These are phyloP conservation scores for Carduelis carduelis DNA, from an alignment of 2,797 vertebrate species.

Conservation along the genomic window DNA sequence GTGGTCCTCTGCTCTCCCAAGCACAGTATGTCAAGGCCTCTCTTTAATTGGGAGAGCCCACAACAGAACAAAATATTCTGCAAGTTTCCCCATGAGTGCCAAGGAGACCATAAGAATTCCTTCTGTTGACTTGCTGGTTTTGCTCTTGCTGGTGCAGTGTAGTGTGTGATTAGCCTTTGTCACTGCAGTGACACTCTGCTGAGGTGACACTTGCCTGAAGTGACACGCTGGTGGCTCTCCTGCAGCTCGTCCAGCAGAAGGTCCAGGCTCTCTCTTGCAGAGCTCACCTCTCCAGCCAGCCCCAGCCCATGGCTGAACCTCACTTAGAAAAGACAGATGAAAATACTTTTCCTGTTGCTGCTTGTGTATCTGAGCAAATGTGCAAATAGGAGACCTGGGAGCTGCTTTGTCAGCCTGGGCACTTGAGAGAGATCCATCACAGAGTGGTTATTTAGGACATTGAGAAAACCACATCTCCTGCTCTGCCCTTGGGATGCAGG, in stretches of 20 bases:
- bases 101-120: background rate
- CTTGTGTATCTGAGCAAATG: background rate
- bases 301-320: fast-evolving
- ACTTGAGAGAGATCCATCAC: conserved; percentile 23
- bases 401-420: background rate
- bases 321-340: background rate
- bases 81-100: background rate
- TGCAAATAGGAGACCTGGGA: background rate
- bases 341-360: background rate
- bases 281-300: background rate
- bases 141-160: background rate
- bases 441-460: conserved; percentile 1
- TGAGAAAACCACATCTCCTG: background rate
- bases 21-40: background rate
- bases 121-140: background rate
- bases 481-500: background rate
- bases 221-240: background rate
- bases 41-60: background rate
- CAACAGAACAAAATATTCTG: background rate
- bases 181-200: background rate
- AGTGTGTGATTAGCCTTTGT: background rate
- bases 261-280: background rate
- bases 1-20: background rate
- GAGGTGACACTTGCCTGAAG: background rate
- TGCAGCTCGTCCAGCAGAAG: background rate